These are phyloP conservation scores for Dunckerocampus dactyliophorus DNA, from an alignment of 2,113 vertebrate species.

Conservation along the genomic window DNA sequence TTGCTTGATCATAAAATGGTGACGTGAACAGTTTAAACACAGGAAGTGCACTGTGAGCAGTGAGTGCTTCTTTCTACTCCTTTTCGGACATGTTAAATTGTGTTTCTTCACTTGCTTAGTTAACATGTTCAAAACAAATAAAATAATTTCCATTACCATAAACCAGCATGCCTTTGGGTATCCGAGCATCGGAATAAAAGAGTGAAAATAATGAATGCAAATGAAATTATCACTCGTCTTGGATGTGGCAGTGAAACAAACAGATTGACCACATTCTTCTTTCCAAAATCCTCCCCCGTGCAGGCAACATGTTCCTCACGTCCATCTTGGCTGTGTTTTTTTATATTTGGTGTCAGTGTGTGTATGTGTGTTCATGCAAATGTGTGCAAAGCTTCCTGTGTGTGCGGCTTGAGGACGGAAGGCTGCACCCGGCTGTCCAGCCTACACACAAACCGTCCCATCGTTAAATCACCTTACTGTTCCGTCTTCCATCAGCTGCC, in stretches of 20 bases:
- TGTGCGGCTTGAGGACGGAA: conserved; percentile 59
- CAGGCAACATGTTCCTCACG: conserved; percentile 80
- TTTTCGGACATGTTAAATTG: too few relatives aligned
- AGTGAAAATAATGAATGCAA: conserved; percentile 65
- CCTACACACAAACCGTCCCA: conserved; percentile 70
- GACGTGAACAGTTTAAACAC: too few relatives aligned
- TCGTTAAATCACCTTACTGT: conserved; percentile 69
- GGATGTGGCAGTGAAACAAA: conserved; percentile 78
- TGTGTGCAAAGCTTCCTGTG: conserved; percentile 3
- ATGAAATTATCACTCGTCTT: conserved; percentile 75
- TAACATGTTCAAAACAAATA: conserved; percentile 22
- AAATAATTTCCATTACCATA: conserved; percentile 37
- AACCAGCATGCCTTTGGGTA: conserved; percentile 52
- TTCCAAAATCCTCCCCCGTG: conserved; percentile 82
- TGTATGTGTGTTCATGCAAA: conserved; percentile 29
- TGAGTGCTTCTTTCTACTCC: too few relatives aligned
- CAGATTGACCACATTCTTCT: conserved; percentile 79
- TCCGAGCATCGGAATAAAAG: conserved; percentile 53
- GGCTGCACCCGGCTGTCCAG: conserved; percentile 71
- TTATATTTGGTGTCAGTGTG: conserved; percentile 67
- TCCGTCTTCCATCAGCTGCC: conserved; percentile 64
- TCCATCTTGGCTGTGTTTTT: conserved; percentile 77
- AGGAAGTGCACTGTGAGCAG: too few relatives aligned
- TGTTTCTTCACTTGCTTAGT: too few relatives aligned
- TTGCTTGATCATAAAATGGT: too few relatives aligned